phyloP scores from a whole-genome alignment of 1,140 invertebrate species.

The Drosophila arawakana region DNA sequence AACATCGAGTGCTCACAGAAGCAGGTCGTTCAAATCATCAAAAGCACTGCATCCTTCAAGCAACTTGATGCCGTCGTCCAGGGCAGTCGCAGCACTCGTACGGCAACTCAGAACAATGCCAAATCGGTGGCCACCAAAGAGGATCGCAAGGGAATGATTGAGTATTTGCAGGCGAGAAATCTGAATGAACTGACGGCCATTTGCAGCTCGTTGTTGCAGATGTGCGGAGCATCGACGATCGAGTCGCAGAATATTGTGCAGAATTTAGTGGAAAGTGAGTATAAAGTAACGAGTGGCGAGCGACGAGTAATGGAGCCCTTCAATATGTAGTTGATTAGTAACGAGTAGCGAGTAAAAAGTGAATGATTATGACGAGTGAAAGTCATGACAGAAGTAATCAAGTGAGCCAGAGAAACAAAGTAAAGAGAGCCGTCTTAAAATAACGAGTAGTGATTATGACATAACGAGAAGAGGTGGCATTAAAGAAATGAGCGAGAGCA shows the following conservation, averaged over 20 bases:
- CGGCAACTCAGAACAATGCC: slow-evolving; percentile 12
- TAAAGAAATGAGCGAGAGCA: too few species aligned
- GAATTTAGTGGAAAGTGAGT: slow-evolving; percentile 69
- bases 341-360: not conserved
- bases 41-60: slow-evolving; percentile 33
- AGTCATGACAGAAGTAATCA: too few species aligned
- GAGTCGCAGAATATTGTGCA: slow-evolving; percentile 58
- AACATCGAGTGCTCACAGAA: slow-evolving; percentile 58
- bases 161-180: slow-evolving; percentile 54
- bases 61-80: not conserved
- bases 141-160: slow-evolving; percentile 55
- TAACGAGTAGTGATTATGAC: too few species aligned
- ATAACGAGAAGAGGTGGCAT: too few species aligned
- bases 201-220: slow-evolving; percentile 45
- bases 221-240: slow-evolving; percentile 53
- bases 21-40: slow-evolving; percentile 66
- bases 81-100: slow-evolving; percentile 51
- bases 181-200: slow-evolving; percentile 46
- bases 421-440: too few species aligned
- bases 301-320: not conserved
- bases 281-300: not conserved
- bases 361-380: not conserved
- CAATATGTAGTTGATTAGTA: too few species aligned
- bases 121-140: slow-evolving; percentile 18
- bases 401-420: too few species aligned